A percentile compares a stretch with the other conserved stretches of the same genome.
phyloP scores from a whole-genome alignment of 1,140 invertebrate species.

The Octopus sinensis region DNA sequence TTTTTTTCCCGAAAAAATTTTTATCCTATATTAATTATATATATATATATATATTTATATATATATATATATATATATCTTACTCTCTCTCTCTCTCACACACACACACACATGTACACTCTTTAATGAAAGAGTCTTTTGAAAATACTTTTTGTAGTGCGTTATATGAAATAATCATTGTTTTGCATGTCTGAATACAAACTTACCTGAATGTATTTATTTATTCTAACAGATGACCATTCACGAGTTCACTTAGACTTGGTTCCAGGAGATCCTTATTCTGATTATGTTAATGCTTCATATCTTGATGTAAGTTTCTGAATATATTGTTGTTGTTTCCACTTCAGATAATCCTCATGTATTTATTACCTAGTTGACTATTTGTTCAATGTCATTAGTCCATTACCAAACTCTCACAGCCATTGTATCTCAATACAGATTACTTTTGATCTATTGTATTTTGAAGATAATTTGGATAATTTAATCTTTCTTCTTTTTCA shows the following conservation, averaged over 20 bases:
- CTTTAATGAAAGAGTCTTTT: not conserved
- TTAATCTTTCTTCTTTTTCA: conserved; percentile 18
- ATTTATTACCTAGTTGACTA: not conserved
- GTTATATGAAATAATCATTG: not conserved
- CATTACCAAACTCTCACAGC: not conserved
- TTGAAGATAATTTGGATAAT: not conserved
- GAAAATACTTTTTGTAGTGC: not conserved
- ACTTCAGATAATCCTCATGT: not conserved
- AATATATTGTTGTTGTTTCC: not conserved
- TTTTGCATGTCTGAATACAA: not conserved
- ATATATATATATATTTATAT: too few species aligned
- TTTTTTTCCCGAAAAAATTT: too few species aligned
- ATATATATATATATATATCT: too few species aligned
- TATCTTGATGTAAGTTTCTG: conserved; percentile 74
- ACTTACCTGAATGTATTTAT: not conserved
- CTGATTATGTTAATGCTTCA: conserved; percentile 94
- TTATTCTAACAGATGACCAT: conserved; percentile 77
- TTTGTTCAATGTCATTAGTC: not conserved
- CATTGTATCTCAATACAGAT: not conserved
- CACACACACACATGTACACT: not conserved
- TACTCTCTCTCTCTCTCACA: too few species aligned
- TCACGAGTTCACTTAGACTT: conserved; percentile 82
- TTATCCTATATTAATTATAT: too few species aligned
- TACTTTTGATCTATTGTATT: not conserved
- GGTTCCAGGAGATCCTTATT: conserved; percentile 68